phyloP scores from a whole-genome alignment of 2,888 invertebrate species.

The Unio delphinus region DNA sequence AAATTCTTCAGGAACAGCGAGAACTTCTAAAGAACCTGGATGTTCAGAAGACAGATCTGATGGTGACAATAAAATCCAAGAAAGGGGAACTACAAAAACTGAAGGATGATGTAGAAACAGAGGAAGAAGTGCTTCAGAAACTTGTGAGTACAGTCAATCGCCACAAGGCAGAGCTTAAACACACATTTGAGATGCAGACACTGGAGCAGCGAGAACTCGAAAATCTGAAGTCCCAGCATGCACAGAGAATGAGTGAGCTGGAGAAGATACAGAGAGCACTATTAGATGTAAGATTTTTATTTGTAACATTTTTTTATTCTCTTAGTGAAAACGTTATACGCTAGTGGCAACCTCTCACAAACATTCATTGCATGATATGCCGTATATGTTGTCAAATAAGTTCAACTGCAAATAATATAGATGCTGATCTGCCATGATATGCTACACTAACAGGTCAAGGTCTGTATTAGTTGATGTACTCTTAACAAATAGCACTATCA shows the following conservation, averaged over 20 bases:
- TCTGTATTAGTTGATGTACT: too few relatives aligned
- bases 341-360: too few relatives aligned
- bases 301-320: background rate
- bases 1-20: conserved; percentile 45
- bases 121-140: conserved; percentile 60
- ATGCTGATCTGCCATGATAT: too few relatives aligned
- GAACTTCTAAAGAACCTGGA: conserved; percentile 51
- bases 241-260: conserved; percentile 54
- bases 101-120: conserved; percentile 57
- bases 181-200: conserved; percentile 61
- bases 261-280: conserved; percentile 60
- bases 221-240: conserved; percentile 55
- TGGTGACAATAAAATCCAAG: conserved; percentile 45
- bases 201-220: conserved; percentile 59
- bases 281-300: conserved; percentile 43
- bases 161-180: conserved; percentile 62
- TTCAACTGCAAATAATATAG: too few relatives aligned
- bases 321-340: too few relatives aligned
- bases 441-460: too few relatives aligned
- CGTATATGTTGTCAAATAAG: too few relatives aligned
- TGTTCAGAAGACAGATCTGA: conserved; percentile 51
- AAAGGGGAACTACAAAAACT: conserved; percentile 50
- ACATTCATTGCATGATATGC: too few relatives aligned
- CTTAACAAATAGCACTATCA: too few relatives aligned
- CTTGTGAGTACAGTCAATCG: conserved; percentile 58